phyloP scores from a whole-genome alignment of 2,888 invertebrate species.

The Synanthedon myopaeformis region DNA sequence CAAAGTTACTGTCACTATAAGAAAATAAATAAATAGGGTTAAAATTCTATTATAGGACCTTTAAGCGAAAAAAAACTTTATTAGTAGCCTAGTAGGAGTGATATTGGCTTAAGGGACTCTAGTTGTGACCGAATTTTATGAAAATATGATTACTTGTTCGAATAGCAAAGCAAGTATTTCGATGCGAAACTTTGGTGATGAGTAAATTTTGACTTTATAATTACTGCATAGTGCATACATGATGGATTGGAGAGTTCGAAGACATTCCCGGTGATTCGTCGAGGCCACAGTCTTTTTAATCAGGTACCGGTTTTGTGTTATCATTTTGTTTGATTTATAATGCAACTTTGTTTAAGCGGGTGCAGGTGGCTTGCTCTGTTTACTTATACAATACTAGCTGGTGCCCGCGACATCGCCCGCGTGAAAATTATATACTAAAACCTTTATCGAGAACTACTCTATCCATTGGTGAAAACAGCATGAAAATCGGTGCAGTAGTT shows the following conservation, averaged over 20 bases:
- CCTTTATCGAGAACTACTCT: no score
- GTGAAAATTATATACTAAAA: no score
- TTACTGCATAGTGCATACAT: neutral
- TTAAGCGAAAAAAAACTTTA: constrained; percentile 39
- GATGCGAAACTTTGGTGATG: constrained; percentile 30
- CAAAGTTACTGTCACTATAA: constrained; percentile 53
- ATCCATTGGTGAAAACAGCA: no score
- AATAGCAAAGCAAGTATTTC: constrained; percentile 5
- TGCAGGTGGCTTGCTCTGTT: constrained; percentile 29
- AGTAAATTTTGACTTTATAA: constrained; percentile 3
- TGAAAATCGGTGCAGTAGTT: no score
- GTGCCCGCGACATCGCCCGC: no score
- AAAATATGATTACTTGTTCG: constrained; percentile 34
- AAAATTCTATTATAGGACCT: constrained; percentile 38
- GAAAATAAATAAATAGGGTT: constrained; percentile 66
- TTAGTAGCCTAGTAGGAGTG: constrained; percentile 23
- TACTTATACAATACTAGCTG: no score
- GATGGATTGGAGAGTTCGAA: constrained; percentile 55
- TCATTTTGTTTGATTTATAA: constrained; percentile 66
- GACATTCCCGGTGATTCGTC: constrained; percentile 49
- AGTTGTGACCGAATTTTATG: constrained; percentile 33
- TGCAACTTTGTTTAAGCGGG: constrained; percentile 29
- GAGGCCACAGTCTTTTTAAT: constrained; percentile 58
- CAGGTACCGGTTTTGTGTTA: constrained; percentile 68
- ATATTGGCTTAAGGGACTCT: constrained; percentile 22